Base-by-base conservation (phyloP, 2,888 invertebrate genomes). In the Thera britannica region DNA sequence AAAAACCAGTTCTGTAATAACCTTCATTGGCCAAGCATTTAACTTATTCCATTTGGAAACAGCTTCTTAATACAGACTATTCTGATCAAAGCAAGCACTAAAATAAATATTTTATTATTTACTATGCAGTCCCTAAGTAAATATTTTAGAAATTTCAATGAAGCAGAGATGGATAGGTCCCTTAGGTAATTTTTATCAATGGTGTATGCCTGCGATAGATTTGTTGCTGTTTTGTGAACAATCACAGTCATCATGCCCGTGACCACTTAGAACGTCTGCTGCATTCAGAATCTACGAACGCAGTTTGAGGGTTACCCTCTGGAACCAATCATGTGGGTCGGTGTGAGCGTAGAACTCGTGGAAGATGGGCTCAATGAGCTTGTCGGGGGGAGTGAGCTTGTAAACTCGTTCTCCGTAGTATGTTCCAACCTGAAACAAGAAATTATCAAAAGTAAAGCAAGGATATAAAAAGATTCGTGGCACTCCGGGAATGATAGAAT, bases 381-480 rank as follows among this genome's bases (percentile, higher is more conserved):
- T 92, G 76, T 96, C 96, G 62, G 95, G 88, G 0, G 95, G 95
- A 49, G 95, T 74, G 0, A 96, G 96, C 79, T 96, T 96, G 93
- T 94, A 99, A 9, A 98, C 90, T 36, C 96, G 97, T 84, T 97
- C 97, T 4, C 98, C 98, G 76, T 96, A 98, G 88, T 96, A 97
- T 2, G 97, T 98, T 58, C 99, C 99, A 5, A 97, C 96, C 94
- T 93, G 83, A 49, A 83, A 86, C 72, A 12, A 9, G 7, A 7
- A 46, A 46, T 46, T 38, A 38, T 38, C 0, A 38, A 1, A 23
- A 23, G 23, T 23, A 23, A 23, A 23, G 23, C 23, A 23, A 23
- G 23, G 23, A 23, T 23, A 23, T 23, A 23, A 23, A 23, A 23
- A 23, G 0, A 23, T 1, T 23, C 1, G 1, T 23, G 23, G 23